Base-by-base conservation (phyloP, 2,888 invertebrate species). In the Abrostola triplasia region DNA sequence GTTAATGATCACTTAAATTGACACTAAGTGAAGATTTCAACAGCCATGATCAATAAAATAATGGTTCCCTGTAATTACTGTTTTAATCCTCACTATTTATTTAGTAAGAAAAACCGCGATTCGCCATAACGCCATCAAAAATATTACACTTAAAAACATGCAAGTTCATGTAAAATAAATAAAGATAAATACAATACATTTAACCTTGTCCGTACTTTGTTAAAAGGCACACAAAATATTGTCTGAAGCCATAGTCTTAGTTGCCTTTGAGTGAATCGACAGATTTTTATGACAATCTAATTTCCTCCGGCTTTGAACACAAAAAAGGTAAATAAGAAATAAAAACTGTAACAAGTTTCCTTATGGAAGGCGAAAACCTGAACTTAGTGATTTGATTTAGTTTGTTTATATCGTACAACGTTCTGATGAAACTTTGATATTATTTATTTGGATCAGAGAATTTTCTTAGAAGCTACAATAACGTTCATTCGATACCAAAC, bases 131-230 rank as follows among this genome's bases (percentile, higher is more conserved):
- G 52, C 55, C 64, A 41, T 9, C 36, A 24, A 55, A 68, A 47
- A 59, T 68, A 55, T 69, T 68, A 55, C 51, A 64, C 37, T 55
- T 47, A 11, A 51, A 63, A 63, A 44, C 57, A 0, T 35, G 1
- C 41, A 62, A 57, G 52, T 53, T 44, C 10, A 62, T 49, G 57
- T 36, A 8, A 57, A 53, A 36, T 7, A 53, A 69, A 49, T 47
- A 57, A 64, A 59, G 44, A 59, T 8, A 64, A 36, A 11, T 47
- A 51, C 12, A 5, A 47, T 38, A 37, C 12, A 42, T n/a, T 10
- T 53, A 49, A 41, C 5, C n/a, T 36, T 49, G 24, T 2, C 55
- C 40, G 10, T 58, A 40, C 59, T 54, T 2, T 13, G 11, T 13
- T 56, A 7, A 50, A 36, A 11, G n/a, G n/a, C 35, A 61, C 11